Evolutionary conservation across 2,888 invertebrate species (phyloP).

Genomic region (Plagiodera versicolora): DNA sequence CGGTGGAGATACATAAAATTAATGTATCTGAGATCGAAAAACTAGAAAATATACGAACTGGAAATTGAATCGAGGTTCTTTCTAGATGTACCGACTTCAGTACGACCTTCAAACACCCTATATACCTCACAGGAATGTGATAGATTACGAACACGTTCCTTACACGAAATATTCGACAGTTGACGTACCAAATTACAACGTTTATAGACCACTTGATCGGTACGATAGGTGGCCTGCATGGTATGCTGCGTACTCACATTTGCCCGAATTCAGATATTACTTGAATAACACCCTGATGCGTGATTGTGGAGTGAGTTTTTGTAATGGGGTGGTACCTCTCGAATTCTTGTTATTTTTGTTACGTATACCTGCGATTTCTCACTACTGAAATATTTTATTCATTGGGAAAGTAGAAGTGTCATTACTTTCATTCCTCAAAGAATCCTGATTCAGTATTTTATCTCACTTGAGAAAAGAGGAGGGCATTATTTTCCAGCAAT

Average conservation of each 20-base stretch:
- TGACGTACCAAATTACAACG: constrained; percentile 36
- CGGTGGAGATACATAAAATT: too few relatives aligned
- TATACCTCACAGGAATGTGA: constrained; percentile 31
- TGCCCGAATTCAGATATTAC: constrained; percentile 37
- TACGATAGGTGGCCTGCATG: constrained; percentile 39
- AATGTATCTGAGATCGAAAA: too few relatives aligned
- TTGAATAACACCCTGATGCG: constrained; percentile 38
- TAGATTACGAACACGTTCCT: constrained; percentile 38
- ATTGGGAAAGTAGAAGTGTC: too few relatives aligned
- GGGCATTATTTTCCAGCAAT: too few relatives aligned
- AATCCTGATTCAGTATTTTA: too few relatives aligned
- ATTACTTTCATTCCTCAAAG: too few relatives aligned
- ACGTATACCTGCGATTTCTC: too few relatives aligned
- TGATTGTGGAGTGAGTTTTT: constrained; percentile 36
- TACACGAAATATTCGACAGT: constrained; percentile 37
- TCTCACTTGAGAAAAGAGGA: too few relatives aligned
- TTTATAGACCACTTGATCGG: constrained; percentile 36
- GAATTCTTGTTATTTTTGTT: too few relatives aligned
- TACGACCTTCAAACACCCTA: constrained; percentile 33
- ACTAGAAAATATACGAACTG: too few relatives aligned
- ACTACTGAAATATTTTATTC: too few relatives aligned
- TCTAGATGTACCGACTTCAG: constrained; percentile 25
- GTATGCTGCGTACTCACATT: constrained; percentile 34
- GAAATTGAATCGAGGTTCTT: neutral
- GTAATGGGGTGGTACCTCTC: too few relatives aligned